phyloP scores from a whole-genome alignment of 37 sponge, comb jelly and placozoan species.

The Halichondria panicea region DNA sequence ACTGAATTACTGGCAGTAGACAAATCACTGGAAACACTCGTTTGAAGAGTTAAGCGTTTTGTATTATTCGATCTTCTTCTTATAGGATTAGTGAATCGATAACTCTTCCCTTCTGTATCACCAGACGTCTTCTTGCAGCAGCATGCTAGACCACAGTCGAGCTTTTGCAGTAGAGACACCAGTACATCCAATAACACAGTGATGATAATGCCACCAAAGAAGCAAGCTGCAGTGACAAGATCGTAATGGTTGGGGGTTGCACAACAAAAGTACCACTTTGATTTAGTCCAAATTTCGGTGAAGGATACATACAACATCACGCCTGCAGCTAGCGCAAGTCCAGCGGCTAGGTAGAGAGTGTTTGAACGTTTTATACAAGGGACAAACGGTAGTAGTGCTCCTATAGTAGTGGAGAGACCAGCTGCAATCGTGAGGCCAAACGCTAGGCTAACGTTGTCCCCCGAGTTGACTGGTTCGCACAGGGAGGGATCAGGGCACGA shows the following conservation, averaged over 20 bases:
- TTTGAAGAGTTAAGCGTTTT: too few species aligned
- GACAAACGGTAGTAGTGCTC: slow-evolving; percentile 62
- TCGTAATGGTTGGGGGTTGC: slow-evolving; percentile 23
- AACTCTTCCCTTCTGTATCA: neutral
- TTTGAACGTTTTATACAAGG: slow-evolving; percentile 59
- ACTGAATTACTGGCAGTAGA: too few species aligned
- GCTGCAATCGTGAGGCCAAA: slow-evolving; percentile 78
- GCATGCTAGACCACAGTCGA: slow-evolving; percentile 56
- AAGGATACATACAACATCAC: slow-evolving; percentile 77
- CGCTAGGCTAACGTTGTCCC: slow-evolving; percentile 47
- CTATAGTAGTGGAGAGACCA: slow-evolving; percentile 67
- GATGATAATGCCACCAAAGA: slow-evolving; percentile 68
- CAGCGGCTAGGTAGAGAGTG: slow-evolving; percentile 29
- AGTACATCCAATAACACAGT: slow-evolving; percentile 50
- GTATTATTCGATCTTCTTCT: too few species aligned
- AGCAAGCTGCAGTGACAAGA: slow-evolving; percentile 23
- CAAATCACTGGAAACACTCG: too few species aligned
- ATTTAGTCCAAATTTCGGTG: slow-evolving; percentile 55
- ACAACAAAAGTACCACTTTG: slow-evolving; percentile 63
- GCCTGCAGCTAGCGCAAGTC: slow-evolving; percentile 62
- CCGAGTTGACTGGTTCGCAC: neutral
- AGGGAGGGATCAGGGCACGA: slow-evolving; percentile 28
- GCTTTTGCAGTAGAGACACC: slow-evolving; percentile 23
- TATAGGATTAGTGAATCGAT: neutral
- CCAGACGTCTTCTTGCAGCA: neutral